Percentiles rank a stretch among this genome's conserved stretches.
Evolutionary conservation across 2,113 vertebrate genomes (phyloP).

Genomic region (Zosterops japonicus): DNA sequence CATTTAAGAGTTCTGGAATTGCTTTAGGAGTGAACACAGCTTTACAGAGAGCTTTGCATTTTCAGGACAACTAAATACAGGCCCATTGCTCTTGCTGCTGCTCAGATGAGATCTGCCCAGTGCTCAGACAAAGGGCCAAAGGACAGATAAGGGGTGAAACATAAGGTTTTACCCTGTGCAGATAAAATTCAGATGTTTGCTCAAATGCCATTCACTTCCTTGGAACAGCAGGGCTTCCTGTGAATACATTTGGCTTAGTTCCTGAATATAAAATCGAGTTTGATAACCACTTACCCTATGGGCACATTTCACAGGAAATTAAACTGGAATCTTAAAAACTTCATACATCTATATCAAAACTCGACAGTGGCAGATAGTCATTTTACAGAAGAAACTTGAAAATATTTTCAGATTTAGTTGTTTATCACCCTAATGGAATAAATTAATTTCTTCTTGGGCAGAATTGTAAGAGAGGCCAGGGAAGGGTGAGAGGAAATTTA

Average conservation of each 20-base stretch:
- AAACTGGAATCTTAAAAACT: background rate
- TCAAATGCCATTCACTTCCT: background rate
- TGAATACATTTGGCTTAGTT: background rate
- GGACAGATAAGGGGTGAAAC: background rate
- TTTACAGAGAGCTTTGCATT: background rate
- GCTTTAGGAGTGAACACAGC: background rate
- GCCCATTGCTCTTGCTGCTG: background rate
- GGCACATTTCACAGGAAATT: background rate
- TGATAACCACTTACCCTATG: background rate
- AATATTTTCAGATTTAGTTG: background rate
- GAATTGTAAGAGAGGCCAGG: background rate
- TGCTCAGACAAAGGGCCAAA: background rate
- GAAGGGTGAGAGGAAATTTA: background rate
- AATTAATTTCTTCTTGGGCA: background rate
- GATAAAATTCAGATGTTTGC: background rate
- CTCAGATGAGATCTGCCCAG: background rate
- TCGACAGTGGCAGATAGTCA: rapidly evolving
- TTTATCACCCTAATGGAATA: background rate
- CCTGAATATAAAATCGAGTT: background rate
- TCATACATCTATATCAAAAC: background rate
- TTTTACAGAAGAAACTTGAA: background rate
- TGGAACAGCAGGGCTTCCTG: background rate
- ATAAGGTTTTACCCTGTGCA: background rate
- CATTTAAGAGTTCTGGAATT: background rate
- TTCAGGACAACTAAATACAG: background rate